Conservation (phyloP, 2,797 vertebrate genomes). For the Neosilurus mollespiculum region DNA sequence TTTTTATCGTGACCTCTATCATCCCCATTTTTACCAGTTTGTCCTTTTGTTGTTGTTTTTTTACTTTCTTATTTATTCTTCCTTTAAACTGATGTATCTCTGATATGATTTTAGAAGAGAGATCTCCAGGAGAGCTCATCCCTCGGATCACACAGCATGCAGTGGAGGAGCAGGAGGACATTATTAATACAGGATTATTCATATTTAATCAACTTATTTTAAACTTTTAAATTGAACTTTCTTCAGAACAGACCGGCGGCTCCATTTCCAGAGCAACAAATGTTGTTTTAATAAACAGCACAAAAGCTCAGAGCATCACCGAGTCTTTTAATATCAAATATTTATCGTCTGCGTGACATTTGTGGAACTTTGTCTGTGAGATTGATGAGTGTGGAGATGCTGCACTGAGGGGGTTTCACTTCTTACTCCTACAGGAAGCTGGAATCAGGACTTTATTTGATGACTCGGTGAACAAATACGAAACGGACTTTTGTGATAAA, state of each 20-base stretch:
- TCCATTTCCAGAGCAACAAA: conserved; percentile 8
- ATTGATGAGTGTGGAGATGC: neutral
- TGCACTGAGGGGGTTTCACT: neutral
- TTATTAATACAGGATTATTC: conserved; percentile 48
- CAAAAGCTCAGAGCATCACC: no score
- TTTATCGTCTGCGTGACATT: conserved; percentile 4
- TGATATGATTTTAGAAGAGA: neutral
- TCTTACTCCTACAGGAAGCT: neutral
- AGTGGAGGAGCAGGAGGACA: neutral
- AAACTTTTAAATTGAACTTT: conserved; percentile 42
- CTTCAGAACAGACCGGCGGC: neutral
- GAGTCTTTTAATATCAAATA: conserved; percentile 15
- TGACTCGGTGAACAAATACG: neutral
- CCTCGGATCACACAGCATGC: neutral
- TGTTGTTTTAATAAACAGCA: conserved; percentile 23
- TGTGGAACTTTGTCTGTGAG: neutral
- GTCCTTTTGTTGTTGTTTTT: neutral
- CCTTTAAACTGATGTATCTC: neutral
- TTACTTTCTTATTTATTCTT: neutral
- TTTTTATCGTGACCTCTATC: neutral
- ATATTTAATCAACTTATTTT: conserved; percentile 47
- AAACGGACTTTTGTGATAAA: neutral
- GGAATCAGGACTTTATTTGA: neutral
- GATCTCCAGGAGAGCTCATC: no score
- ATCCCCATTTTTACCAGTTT: neutral